Evolutionary conservation across 2,113 vertebrate genomes (phyloP), one percentile per base, ranked within the genome.

Genomic region (Eudorcas thomsonii): DNA sequence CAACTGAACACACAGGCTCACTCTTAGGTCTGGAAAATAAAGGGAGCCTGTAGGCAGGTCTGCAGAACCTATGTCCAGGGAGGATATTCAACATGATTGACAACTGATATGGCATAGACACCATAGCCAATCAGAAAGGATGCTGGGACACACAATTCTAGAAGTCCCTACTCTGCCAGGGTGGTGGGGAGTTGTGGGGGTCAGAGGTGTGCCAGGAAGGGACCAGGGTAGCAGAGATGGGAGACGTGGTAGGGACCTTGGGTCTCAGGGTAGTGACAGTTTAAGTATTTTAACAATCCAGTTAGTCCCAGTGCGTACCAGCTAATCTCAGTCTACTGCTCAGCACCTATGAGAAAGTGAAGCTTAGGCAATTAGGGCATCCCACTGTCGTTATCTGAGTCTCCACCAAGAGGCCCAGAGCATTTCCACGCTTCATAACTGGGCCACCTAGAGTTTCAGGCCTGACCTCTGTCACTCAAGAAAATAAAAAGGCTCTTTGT

Each of bases 1-100:
- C 98, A 99, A 98, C 99, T 99, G 98, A 85, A 97, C 2, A 15
- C 85, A 92, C 3, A 45, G n/a, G 48, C 83, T 36, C 60, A 14
- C 25, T 45, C 3, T 50, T 54, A 97, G 93, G 74, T 2, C 8
- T 0, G 30, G 14, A 28, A n/a, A n/a, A 84, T 3, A 43, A 3
- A 3, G 64, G 16, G 14, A 60, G 80, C 36, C 12, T 48, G 39
- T 26, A 39, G 89, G 60, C 16, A 14, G 10, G 10, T 17, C 74
- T 67, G 3, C 19, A 23, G 55, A 89, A 48, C 43, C 82, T 48
- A 17, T 67, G 1, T 30, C 43, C 30, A 3, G 13, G 21, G 52
- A 3, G 4, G 23, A 64, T 13, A 23, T 5, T 36, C 55, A 48
- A 87, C 39, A 60, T 4, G 30, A 25, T 10, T 82, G 45, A 36